Conservation (phyloP, 2,888 invertebrate species). For the Lycaena phlaeas region DNA sequence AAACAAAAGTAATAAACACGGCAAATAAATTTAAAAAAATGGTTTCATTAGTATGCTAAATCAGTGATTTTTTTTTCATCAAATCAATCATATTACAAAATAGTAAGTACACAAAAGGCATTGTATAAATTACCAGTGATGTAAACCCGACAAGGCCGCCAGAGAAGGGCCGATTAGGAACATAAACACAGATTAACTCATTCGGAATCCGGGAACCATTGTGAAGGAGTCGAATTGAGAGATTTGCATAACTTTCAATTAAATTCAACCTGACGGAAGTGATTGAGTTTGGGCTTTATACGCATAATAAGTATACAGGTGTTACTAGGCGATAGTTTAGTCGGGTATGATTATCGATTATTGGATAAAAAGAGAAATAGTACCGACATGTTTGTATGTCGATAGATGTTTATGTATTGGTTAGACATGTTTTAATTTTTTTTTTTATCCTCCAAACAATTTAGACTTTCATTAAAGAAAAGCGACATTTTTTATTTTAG, state of each 20-base stretch:
- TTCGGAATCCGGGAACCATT: conserved; percentile 69
- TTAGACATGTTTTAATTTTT: no score
- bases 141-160: conserved; percentile 61
- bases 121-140: conserved; percentile 65
- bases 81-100: conserved; percentile 5
- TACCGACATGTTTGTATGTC: no score
- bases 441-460: no score
- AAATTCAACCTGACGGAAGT: conserved; percentile 65
- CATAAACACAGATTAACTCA: conserved; percentile 73
- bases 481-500: no score
- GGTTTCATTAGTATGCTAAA: no score
- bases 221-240: conserved; percentile 69
- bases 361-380: no score
- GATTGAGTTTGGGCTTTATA: conserved; percentile 51
- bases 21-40: no score
- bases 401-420: no score
- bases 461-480: no score
- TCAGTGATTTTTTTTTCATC: no score
- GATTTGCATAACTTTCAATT: conserved; percentile 74
- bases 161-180: conserved; percentile 66
- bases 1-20: no score
- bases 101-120: conserved; percentile 46
- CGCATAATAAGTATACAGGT: conserved; percentile 19
- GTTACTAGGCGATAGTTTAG: neutral
- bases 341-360: neutral